Base-by-base conservation (phyloP, 2,888 invertebrate genomes). In the Zygothrica quintamaculata region DNA sequence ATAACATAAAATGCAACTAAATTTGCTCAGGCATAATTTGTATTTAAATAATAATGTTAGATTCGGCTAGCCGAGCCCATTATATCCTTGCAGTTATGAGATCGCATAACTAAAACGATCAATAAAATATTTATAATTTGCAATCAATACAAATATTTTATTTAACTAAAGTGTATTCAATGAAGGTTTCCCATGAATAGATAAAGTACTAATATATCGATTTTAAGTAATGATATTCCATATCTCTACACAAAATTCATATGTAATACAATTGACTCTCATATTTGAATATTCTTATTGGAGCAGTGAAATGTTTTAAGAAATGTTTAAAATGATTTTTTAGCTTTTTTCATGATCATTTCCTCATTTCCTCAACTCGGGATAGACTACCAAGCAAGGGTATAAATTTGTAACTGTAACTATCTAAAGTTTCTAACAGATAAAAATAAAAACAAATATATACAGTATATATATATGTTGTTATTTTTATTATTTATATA, bases 21-120 rank as follows among this genome's bases (percentile, higher is more conserved):
- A 31, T 44, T 61, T 61, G 47, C 43, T 31, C 11, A 6, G 26
- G 11, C 50, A 46, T 25, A n/a, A n/a, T 11, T 29, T 12, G 25
- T 31, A 7, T 25, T n/a, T 36, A 12, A 39, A 40, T 52, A 33
- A 44, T 12, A 39, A 53, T 16, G 3, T 18, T 22, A 36, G 9
- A 29, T 71, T 58, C 48, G 75, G 57, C 53, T 12, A 18, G 66
- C 56, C 61, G 61, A 65, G 48, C 16, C 9, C 33, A 40, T 48
- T 43, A 42, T 59, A 39, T 52, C 59, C 69, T 57, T 68, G 59
- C 44, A 11, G 6, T n/a, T 13, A 33, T 33, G 33, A n/a, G 11
- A 33, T n/a, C n/a, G 1, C 33, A 33, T n/a, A 33, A n/a, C 33
- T 11, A 33, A 33, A 5, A 33, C 3, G 11, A 33, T 11, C 11